Evolutionary conservation across 2,888 invertebrate genomes (phyloP), one percentile per base, ranked within the genome.

Genomic region (Pyrocoelia pectoralis): DNA sequence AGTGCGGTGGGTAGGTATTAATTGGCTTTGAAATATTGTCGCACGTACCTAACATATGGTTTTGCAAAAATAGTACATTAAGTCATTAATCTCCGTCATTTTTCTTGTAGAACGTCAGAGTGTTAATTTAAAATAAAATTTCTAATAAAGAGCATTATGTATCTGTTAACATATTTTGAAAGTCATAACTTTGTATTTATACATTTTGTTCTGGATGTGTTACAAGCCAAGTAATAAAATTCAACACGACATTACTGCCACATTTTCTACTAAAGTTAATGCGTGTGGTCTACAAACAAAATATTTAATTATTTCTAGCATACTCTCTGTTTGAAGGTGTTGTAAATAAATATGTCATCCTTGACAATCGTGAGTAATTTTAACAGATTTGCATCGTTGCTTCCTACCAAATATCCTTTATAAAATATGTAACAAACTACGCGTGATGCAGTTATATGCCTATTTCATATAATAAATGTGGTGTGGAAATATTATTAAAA

Each of bases 321-420:
- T 54, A 53, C 51, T 33, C 51, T 41, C 14, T 17, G 46, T 46
- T 17, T 15, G 46, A 63, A 67, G 65, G 67, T 65, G 65, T 57
- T 60, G 67, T 57, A 65, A 62, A 65, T 67, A 67, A 67, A 67
- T 67, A 56, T 67, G 67, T 67, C 67, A 67, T 54, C 46, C 54
- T 52, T 59, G 51, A 65, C 61, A 56, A 63, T 64, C 56, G 53
- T 61, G 50, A 61, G 50, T 55, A 54, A 56, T n/a, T 41, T 40
- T 50, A 56, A 56, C 48, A 15, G 46, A 10, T 46, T 46, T 46
- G 46, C 46, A 17, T 17, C 46, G 46, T n/a, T 46, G 46, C 46
- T 46, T 46, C 46, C 46, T 46, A 46, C 46, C 4, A n/a, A 46
- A 18, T 46, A 46, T 46, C 46, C 46, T 56, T 56, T 56, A 43